Base-by-base conservation (phyloP, 1,140 invertebrate genomes). In the Bombus terrestris region DNA sequence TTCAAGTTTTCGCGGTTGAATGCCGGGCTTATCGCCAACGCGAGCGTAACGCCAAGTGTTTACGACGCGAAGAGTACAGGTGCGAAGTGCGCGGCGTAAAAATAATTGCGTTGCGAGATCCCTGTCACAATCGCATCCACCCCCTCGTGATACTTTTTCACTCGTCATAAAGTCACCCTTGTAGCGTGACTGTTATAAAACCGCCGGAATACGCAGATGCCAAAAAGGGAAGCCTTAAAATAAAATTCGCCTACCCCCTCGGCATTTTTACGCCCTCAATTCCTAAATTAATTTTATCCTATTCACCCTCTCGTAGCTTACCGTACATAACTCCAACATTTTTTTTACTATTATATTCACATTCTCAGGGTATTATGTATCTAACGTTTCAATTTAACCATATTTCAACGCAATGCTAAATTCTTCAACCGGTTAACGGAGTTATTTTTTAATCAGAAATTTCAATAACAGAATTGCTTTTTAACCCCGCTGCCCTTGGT, bases 131-230 rank as follows among this genome's bases (percentile, higher is more conserved):
- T 91, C 88, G 78, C 74, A 72, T 57, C 68, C 88, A 62, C 35
- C 43, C 72, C 76, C 83, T 41, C 83, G 43, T 68, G 83, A 82
- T 85, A 77, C 74, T 77, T 86, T 91, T 68, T 91, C 86, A 90
- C 88, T 82, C 75, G 86, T 90, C 89, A 69, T 91, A 91, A 91
- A 91, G 84, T 68, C 71, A 81, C 89, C 86, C 89, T 79, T 72
- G 86, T 66, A 86, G 59, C 81, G 41, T 41, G 73, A 76, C 76
- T 72, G 86, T 90, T 88, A 85, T 89, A 88, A 88, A 90, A 90
- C 28, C 73, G 25, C 32, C 13, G 37, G 57, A 71, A 84, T 59
- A 89, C 85, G 81, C 79, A 83, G 84, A 89, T 66, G 73, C 76
- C 39, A 18, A 10, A 37, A n/a, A 72, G 75, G 37, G 37, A 77